phyloP scores from a whole-genome alignment of 53 echinoderm and acorn worm species.

The Patiria pectinifera region DNA sequence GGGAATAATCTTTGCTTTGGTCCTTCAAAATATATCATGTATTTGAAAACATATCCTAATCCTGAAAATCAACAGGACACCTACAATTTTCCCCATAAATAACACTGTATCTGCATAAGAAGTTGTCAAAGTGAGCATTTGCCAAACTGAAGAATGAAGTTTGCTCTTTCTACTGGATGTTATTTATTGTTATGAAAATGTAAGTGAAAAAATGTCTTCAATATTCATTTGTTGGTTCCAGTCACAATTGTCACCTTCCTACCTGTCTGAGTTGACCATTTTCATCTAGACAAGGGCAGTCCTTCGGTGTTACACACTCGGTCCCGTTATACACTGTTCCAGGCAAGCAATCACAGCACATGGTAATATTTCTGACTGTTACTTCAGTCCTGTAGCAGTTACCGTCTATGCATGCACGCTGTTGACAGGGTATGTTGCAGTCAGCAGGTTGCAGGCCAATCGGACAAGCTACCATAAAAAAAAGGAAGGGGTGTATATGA shows the following conservation, averaged over 20 bases:
- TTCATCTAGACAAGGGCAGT: conserved; percentile 25
- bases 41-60: too few species aligned
- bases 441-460: neutral
- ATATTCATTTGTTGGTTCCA: too few species aligned
- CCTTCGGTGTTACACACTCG: neutral
- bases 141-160: too few species aligned
- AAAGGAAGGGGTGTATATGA: neutral
- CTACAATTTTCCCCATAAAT: too few species aligned
- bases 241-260: neutral
- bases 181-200: too few species aligned
- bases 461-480: conserved; percentile 14
- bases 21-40: too few species aligned
- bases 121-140: too few species aligned
- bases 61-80: too few species aligned
- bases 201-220: too few species aligned
- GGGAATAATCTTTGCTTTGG: too few species aligned
- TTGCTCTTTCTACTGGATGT: too few species aligned
- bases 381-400: neutral
- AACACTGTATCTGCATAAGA: too few species aligned
- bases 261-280: conserved; percentile 9
- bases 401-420: conserved; percentile 7
- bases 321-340: neutral
- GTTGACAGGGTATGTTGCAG: neutral
- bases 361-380: neutral
- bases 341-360: conserved; percentile 11